phyloP scores from a whole-genome alignment of 2,797 vertebrate species.

The Champsocephalus esox region DNA sequence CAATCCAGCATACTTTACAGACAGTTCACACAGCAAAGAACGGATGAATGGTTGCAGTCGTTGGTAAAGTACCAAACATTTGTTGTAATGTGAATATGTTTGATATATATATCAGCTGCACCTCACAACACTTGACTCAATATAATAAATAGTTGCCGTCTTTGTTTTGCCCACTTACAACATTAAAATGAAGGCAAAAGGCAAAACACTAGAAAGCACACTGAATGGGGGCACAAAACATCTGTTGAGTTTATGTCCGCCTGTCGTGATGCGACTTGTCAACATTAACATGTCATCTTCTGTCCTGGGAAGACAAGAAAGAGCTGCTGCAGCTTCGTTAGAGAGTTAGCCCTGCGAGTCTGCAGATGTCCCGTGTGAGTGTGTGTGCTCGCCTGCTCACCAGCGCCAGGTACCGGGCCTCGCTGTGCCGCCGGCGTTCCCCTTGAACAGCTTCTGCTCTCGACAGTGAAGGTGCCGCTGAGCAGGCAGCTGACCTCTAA shows the following conservation, averaged over 20 bases:
- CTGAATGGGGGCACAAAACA: slow-evolving; percentile 8
- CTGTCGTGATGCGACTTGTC: slow-evolving; percentile 21
- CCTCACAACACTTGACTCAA: not conserved
- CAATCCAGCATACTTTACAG: not conserved
- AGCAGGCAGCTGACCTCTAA: slow-evolving; percentile 13
- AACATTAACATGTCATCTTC: slow-evolving; percentile 22
- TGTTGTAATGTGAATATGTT: not conserved
- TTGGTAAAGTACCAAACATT: not conserved
- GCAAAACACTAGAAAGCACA: not conserved
- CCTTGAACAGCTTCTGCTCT: not conserved
- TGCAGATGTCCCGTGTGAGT: slow-evolving; percentile 45
- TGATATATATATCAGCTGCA: no score
- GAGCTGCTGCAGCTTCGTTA: slow-evolving; percentile 15
- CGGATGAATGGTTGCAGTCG: not conserved
- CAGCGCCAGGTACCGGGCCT: slow-evolving; percentile 48
- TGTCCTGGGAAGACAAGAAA: slow-evolving; percentile 39
- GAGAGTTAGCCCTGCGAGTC: not conserved
- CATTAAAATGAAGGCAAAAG: not conserved
- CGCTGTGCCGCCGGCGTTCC: not conserved
- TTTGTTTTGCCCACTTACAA: not conserved
- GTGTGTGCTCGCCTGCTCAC: slow-evolving; percentile 26
- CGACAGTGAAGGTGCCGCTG: slow-evolving; percentile 13
- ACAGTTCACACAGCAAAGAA: not conserved
- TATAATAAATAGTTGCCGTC: no score
- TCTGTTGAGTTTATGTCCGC: slow-evolving; percentile 14